Conservation (phyloP, 2,888 invertebrate species). For the Trilocha varians region DNA sequence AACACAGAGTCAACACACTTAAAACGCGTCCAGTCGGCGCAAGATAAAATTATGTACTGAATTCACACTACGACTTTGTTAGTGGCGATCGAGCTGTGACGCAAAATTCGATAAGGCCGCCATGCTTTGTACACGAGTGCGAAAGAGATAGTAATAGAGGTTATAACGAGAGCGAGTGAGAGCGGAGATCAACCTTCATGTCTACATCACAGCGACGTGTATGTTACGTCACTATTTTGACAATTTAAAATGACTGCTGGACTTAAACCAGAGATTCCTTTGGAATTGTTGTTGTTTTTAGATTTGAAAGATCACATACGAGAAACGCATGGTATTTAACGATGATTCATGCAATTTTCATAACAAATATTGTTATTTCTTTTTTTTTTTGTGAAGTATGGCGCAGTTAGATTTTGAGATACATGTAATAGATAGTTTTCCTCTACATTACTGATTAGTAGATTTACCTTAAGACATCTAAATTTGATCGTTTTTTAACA, state of each 20-base stretch:
- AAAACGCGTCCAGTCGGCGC: constrained; percentile 33
- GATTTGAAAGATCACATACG: too few species aligned
- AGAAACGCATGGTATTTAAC: too few species aligned
- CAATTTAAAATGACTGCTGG: neutral
- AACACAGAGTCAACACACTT: constrained; percentile 25
- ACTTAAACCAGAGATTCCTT: too few species aligned
- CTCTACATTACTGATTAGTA: too few species aligned
- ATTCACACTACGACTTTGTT: constrained; percentile 14
- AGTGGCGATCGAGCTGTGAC: constrained; percentile 12
- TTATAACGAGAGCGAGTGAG: constrained; percentile 24
- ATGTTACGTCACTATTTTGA: constrained; percentile 11
- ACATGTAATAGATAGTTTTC: too few species aligned
- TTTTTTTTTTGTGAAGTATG: too few species aligned
- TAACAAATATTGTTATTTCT: too few species aligned
- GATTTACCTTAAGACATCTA: too few species aligned
- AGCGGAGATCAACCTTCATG: constrained; percentile 24
- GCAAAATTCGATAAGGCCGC: constrained; percentile 58
- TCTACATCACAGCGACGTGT: constrained; percentile 16
- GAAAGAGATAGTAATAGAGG: constrained; percentile 33
- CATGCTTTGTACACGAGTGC: constrained; percentile 22
- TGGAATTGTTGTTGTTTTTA: too few species aligned
- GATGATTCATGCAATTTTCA: too few species aligned
- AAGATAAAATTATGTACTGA: constrained; percentile 61
- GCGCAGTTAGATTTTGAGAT: too few species aligned
- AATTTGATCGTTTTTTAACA: too few species aligned